A percentile compares a stretch with the other conserved stretches of the same genome.
Conservation (phyloP, 30 jellyfish, hydroid and myxozoan species). For the Nemopilema nomurai region DNA sequence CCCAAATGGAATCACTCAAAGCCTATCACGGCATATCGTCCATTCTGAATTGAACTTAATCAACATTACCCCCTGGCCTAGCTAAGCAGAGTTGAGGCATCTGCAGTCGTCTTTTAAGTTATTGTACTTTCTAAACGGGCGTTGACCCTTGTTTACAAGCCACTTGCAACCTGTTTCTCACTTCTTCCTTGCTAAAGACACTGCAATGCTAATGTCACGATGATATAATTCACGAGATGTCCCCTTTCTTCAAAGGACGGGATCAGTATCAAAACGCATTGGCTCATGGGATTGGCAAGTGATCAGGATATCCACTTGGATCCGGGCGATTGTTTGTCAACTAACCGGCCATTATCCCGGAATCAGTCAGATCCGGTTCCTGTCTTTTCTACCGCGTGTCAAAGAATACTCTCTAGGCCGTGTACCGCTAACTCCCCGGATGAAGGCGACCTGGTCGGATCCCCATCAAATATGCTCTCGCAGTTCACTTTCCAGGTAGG, state of each 20-base stretch:
- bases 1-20: too few species aligned
- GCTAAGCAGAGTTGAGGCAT: too few species aligned
- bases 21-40: too few species aligned
- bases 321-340: not conserved
- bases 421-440: slow-evolving; percentile 1
- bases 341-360: slow-evolving; percentile 21
- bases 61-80: too few species aligned
- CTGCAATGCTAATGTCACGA: too few species aligned
- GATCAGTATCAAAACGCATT: slow-evolving; percentile 38
- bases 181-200: too few species aligned
- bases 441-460: slow-evolving; percentile 17
- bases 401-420: slow-evolving; percentile 38
- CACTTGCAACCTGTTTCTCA: too few species aligned
- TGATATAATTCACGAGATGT: too few species aligned
- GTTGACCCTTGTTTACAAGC: too few species aligned
- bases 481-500: slow-evolving; percentile 23
- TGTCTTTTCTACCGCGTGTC: slow-evolving; percentile 40
- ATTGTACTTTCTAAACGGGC: too few species aligned
- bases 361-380: slow-evolving; percentile 30
- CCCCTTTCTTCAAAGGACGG: not conserved
- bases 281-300: slow-evolving; percentile 58
- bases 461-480: slow-evolving; percentile 26
- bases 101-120: too few species aligned
- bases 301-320: not conserved
- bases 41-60: too few species aligned